Percentiles rank a stretch among this genome's conserved stretches.
Evolutionary conservation across 2,113 vertebrate genomes (phyloP).

Genomic region (Phylloscopus trochilus): DNA sequence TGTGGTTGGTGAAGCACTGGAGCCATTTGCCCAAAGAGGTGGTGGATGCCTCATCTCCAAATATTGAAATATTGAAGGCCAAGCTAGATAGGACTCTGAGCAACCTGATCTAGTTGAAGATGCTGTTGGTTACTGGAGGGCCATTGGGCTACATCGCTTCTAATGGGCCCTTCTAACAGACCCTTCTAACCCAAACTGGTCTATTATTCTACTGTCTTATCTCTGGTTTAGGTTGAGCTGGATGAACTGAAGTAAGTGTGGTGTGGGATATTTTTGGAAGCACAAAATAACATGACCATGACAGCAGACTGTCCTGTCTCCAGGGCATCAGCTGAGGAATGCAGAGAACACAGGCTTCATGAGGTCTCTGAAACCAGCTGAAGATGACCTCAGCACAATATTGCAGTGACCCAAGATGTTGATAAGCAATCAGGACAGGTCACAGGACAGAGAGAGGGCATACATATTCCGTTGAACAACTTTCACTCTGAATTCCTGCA

Average conservation of each 20-base stretch:
- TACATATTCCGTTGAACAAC: neutral
- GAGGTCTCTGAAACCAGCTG: neutral
- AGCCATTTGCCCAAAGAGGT: neutral
- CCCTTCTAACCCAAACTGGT: neutral
- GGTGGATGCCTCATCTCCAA: neutral
- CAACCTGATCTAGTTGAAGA: neutral
- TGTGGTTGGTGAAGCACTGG: neutral
- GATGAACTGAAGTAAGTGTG: neutral
- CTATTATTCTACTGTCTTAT: neutral
- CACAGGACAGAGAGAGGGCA: neutral
- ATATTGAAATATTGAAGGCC: neutral
- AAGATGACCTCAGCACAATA: neutral
- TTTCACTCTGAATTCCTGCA: neutral
- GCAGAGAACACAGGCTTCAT: neutral
- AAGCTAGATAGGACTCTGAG: neutral
- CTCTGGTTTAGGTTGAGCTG: neutral
- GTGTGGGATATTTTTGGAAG: neutral
- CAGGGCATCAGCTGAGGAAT: neutral
- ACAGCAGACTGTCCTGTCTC: neutral
- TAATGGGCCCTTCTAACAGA: neutral
- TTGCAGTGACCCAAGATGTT: neutral
- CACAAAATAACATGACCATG: neutral
- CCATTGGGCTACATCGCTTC: accelerated
- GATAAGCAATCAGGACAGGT: neutral
- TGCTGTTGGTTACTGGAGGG: neutral